A percentile compares a stretch with the other conserved stretches of the same genome.
phyloP scores from a whole-genome alignment of 2,797 vertebrate genomes.

The Sebastes vulpes region DNA sequence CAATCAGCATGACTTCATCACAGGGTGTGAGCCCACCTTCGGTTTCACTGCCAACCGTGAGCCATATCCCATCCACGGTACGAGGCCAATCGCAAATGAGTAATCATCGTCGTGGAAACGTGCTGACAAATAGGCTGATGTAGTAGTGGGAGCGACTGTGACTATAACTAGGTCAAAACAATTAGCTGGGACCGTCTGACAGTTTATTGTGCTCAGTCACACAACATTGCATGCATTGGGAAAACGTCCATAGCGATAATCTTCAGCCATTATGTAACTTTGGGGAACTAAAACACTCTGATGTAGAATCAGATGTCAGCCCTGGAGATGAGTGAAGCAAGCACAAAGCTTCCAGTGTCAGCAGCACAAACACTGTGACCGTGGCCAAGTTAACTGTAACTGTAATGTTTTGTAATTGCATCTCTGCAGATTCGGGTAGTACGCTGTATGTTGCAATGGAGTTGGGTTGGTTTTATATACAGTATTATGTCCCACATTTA shows the following conservation, averaged over 20 bases:
- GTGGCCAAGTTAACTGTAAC: slow-evolving; percentile 3
- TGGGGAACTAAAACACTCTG: background rate
- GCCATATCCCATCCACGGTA: slow-evolving; percentile 13
- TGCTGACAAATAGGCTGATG: slow-evolving; percentile 55
- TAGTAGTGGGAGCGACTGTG: slow-evolving; percentile 23
- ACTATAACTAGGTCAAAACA: slow-evolving; percentile 23
- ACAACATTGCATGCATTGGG: background rate
- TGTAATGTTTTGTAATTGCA: slow-evolving; percentile 31
- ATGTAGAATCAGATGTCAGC: background rate
- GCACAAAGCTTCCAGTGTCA: background rate
- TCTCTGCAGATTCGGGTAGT: slow-evolving; percentile 11
- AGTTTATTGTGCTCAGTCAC: background rate
- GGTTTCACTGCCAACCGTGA: slow-evolving; percentile 12
- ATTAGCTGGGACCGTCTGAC: slow-evolving; percentile 15
- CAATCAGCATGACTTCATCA: slow-evolving; percentile 50
- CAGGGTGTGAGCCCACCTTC: slow-evolving; percentile 12
- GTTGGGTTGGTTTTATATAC: slow-evolving; percentile 25
- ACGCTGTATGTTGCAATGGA: slow-evolving; percentile 30
- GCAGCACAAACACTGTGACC: background rate
- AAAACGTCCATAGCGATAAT: background rate
- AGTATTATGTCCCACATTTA: slow-evolving; percentile 27
- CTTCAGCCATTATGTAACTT: background rate
- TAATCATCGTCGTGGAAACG: slow-evolving; percentile 36
- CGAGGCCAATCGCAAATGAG: slow-evolving; percentile 14
- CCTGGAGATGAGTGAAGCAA: background rate